A percentile compares a stretch with the other conserved stretches of the same genome.
Conservation (phyloP, 1,140 invertebrate genomes). For the Drosophila rhopaloa region DNA sequence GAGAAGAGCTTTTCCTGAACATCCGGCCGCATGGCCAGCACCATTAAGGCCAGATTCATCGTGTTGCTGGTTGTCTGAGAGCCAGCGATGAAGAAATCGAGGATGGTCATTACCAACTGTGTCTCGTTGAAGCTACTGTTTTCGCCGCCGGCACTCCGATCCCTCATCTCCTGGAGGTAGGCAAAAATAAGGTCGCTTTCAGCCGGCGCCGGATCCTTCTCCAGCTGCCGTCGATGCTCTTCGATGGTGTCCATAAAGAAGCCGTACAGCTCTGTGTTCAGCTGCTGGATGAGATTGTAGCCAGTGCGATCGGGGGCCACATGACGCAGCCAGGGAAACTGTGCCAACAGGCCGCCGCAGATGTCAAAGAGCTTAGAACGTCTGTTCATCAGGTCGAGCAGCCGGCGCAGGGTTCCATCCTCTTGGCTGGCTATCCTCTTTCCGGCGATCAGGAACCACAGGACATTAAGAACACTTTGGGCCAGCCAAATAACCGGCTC, state of each 20-base stretch:
- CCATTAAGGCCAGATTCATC: slow-evolving; percentile 89
- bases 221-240: slow-evolving; percentile 87
- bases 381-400: slow-evolving; percentile 88
- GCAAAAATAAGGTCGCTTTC: slow-evolving; percentile 90
- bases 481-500: slow-evolving; percentile 85
- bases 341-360: slow-evolving; percentile 88
- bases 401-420: slow-evolving; percentile 86
- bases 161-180: slow-evolving; percentile 89
- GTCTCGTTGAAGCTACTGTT: slow-evolving; percentile 88
- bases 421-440: slow-evolving; percentile 84
- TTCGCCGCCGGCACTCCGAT: slow-evolving; percentile 72
- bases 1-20: slow-evolving; percentile 88
- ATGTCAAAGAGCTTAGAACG: slow-evolving; percentile 89
- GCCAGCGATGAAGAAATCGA: slow-evolving; percentile 90
- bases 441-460: slow-evolving; percentile 91
- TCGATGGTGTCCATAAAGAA: slow-evolving; percentile 87
- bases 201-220: slow-evolving; percentile 70
- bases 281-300: slow-evolving; percentile 87
- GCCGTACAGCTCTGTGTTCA: slow-evolving; percentile 87
- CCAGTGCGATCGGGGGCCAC: slow-evolving; percentile 88
- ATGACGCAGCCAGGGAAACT: slow-evolving; percentile 89
- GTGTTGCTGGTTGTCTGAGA: slow-evolving; percentile 90
- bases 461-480: slow-evolving; percentile 89
- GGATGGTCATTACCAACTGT: slow-evolving; percentile 88
- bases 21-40: slow-evolving; percentile 88